Conservation (phyloP, 2,888 invertebrate species). For the Macrosiphum euphorbiae region DNA sequence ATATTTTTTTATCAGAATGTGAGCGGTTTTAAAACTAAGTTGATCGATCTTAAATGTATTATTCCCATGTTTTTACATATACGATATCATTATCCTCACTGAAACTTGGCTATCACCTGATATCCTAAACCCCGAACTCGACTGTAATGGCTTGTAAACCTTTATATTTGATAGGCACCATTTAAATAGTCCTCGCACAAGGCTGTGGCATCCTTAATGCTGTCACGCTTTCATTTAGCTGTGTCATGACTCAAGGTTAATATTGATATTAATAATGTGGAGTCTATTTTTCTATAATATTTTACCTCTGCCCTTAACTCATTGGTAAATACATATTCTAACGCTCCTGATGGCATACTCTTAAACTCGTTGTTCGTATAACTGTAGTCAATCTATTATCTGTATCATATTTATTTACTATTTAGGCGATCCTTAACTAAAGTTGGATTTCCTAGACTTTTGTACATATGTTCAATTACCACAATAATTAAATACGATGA, state of each 20-base stretch:
- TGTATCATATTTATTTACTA: too few species aligned
- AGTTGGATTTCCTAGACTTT: too few species aligned
- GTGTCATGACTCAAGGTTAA: background rate
- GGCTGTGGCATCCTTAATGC: background rate
- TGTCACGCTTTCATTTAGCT: background rate
- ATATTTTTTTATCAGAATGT: background rate
- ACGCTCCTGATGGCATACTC: background rate
- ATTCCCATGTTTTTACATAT: background rate
- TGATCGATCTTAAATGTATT: background rate
- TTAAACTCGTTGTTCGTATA: too few species aligned
- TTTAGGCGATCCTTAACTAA: too few species aligned
- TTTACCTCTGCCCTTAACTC: background rate
- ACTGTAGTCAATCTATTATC: too few species aligned
- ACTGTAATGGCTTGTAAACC: background rate
- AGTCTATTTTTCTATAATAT: background rate
- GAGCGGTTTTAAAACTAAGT: background rate
- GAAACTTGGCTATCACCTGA: background rate
- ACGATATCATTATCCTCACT: background rate
- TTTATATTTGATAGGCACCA: background rate
- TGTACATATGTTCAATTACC: too few species aligned
- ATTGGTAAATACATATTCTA: background rate
- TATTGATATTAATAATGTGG: background rate
- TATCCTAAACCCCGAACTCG: background rate
- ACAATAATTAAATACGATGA: too few species aligned
- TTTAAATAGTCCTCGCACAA: background rate